Evolutionary conservation across 2,113 vertebrate genomes (phyloP), one percentile per base, ranked within the genome.

Genomic region (Heterochromis multidens): DNA sequence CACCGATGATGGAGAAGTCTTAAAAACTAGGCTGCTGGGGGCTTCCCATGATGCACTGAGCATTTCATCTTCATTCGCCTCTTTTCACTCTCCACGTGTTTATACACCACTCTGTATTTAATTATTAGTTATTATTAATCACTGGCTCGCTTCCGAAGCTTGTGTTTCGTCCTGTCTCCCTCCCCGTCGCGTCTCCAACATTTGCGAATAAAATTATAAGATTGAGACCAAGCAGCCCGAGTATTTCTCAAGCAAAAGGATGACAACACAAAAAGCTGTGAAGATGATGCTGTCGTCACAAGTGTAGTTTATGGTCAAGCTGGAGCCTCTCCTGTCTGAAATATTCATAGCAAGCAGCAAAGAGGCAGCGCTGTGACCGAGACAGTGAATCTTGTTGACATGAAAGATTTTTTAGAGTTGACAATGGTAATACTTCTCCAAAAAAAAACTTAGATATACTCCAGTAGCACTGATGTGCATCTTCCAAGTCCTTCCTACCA

Each of bases 191-290:
- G n/a, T n/a, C n/a, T n/a, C n/a, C n/a, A n/a, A n/a, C n/a, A 19
- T 52, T 5, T 14, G 5, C 0, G 3, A 5, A n/a, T 43, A 27
- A 67, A 67, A 4, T 27, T 27, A 17, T 2, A n/a, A n/a, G 13
- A 3, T 1, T 63, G 29, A 62, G 19, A 40, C 0, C 11, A 43
- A 11, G 12, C 9, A 43, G 40, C 40, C 40, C 5, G 19, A 43
- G 37, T 43, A 16, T 70, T 27, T 46, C 37, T 46, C 37, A 6
- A 43, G 21, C 13, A 46, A 46, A 70, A 27, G 40, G 35, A 65
- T 40, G n/a, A 16, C 12, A 40, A 40, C 35, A 58, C 56, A 23
- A 40, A 67, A 25, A 43, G 35, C 3, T 40, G 46, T 52, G 46
- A 37, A 46, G 49, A 4, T 8, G 49, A 3, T 21, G 49, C 49